These are phyloP conservation scores for Trematomus bernacchii DNA, from an alignment of 2,797 vertebrate species.

Conservation along the genomic window DNA sequence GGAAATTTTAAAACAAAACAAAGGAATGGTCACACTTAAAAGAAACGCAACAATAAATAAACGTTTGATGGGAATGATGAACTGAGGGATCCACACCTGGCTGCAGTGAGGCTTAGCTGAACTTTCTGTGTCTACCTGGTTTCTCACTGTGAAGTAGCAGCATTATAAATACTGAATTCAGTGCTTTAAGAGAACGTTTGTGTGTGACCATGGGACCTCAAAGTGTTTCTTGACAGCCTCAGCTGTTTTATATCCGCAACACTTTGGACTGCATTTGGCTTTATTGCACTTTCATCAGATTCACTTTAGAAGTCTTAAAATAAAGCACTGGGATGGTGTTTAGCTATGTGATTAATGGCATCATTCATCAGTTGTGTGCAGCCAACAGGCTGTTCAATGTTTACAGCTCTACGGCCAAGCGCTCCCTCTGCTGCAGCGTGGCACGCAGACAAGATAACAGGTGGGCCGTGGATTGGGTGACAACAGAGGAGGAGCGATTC, in stretches of 20 bases:
- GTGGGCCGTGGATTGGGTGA: conserved; percentile 79
- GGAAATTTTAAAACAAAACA: not conserved
- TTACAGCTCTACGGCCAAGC: conserved; percentile 68
- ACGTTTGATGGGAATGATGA: conserved; percentile 5
- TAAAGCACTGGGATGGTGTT: conserved; percentile 65
- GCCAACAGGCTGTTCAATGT: conserved; percentile 67
- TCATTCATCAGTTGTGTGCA: conserved; percentile 56
- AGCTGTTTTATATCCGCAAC: conserved; percentile 34
- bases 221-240: conserved; percentile 14
- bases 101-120: conserved; percentile 15
- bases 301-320: conserved; percentile 71
- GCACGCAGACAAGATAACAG: conserved; percentile 76
- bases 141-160: conserved; percentile 29
- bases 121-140: not conserved
- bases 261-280: conserved; percentile 36
- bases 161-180: conserved; percentile 5
- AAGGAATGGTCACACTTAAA: conserved; percentile 22
- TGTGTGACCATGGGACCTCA: not conserved
- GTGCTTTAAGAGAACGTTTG: not conserved
- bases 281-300: conserved; percentile 68
- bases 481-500: conserved; percentile 80
- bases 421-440: conserved; percentile 63
- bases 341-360: conserved; percentile 67
- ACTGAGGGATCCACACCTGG: conserved; percentile 31
- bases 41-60: not conserved